Base-by-base conservation (phyloP, 2,888 invertebrate species). In the Troilus luridus region DNA sequence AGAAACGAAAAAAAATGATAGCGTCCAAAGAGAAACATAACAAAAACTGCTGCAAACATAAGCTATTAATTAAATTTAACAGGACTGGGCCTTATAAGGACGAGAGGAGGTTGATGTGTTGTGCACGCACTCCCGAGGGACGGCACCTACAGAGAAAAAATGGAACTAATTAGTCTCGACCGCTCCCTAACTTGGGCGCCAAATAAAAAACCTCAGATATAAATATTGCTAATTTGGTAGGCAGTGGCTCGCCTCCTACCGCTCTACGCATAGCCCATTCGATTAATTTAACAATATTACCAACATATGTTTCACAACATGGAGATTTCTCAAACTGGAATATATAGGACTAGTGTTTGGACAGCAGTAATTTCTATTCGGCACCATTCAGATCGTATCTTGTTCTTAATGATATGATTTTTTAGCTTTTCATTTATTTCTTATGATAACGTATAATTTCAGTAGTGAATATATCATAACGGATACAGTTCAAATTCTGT, bases 1-100 rank as follows among this genome's bases (percentile, higher is more conserved):
- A 41, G 41, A 41, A 41, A 41, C 41, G 41, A 41, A 85, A 56
- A 85, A 85, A 54, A 58, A 56, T 85, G 85, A 85, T 56, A n/a
- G 56, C 21, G n/a, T 6, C 85, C 54, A 56, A 56, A 85, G 85
- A 85, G 85, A 85, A 58, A 85, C 56, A 85, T 58, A 85, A 85
- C 85, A 85, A 85, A 81, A 85, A 85, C 56, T n/a, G 85, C 56
- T 56, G 85, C 21, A 85, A 85, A 85, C 85, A 85, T 85, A 85
- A 85, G 85, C 85, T 85, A 85, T 85, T 85, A 85, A 85, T 85
- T 85, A 85, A 85, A 85, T 85, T 85, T 85, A 85, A 85, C 85
- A 56, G 85, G 85, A 14, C 56, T 2, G 10, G 7, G 56, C 85
- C 85, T 85, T 85, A 85, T 85, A 85, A n/a, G 85, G 85, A 5